A percentile compares a stretch with the other conserved stretches of the same genome.
Conservation (phyloP, 2,113 vertebrate species). For the Monopterus albus region DNA sequence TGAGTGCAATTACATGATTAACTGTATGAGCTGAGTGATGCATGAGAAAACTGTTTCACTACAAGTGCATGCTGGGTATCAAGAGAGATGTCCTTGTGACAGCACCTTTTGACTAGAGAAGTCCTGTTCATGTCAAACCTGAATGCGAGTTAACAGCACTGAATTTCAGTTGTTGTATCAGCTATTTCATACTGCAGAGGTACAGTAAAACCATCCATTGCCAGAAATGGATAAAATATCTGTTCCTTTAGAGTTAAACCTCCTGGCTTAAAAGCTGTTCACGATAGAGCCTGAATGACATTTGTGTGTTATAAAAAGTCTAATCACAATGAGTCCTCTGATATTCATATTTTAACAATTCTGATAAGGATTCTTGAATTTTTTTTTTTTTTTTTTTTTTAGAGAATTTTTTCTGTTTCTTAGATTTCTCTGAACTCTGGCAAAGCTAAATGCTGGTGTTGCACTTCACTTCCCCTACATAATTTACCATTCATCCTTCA, state of each 20-base stretch:
- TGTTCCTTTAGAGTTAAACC: too few relatives aligned
- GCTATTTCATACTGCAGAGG: neutral
- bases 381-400: too few relatives aligned
- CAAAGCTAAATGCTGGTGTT: slow-evolving; percentile 46
- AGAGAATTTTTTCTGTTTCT: neutral
- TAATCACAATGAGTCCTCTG: too few relatives aligned
- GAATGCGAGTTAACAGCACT: too few relatives aligned
- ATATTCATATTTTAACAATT: too few relatives aligned
- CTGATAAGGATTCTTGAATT: too few relatives aligned
- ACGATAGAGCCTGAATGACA: too few relatives aligned
- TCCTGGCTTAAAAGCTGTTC: too few relatives aligned
- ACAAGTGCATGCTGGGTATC: neutral
- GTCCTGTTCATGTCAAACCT: neutral
- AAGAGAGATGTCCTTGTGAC: neutral
- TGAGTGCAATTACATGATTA: slow-evolving; percentile 14
- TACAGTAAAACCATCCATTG: neutral
- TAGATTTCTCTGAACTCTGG: slow-evolving; percentile 26
- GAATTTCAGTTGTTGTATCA: neutral
- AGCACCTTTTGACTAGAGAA: neutral
- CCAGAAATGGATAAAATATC: neutral
- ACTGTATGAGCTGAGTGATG: slow-evolving; percentile 14
- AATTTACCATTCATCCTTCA: slow-evolving; percentile 60
- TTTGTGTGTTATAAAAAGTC: too few relatives aligned
- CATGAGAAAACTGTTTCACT: neutral
- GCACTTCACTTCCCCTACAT: slow-evolving; percentile 37